Conservation (phyloP, 2,113 vertebrate genomes). For the Ceuthmochares aereus region DNA sequence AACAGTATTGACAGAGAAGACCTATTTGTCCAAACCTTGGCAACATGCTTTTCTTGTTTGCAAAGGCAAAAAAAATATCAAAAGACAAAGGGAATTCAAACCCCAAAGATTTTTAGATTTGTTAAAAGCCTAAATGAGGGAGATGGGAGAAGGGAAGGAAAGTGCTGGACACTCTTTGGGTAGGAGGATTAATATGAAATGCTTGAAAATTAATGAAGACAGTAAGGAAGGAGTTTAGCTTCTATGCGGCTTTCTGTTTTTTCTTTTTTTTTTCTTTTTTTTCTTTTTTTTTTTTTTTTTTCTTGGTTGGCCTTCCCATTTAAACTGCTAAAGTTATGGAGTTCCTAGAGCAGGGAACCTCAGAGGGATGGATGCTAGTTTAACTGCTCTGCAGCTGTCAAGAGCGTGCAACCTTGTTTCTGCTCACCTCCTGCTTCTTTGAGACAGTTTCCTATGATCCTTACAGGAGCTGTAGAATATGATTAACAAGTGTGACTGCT, state of each 20-base stretch:
- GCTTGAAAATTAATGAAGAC: not conserved
- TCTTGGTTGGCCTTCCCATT: not conserved
- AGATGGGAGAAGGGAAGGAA: not conserved
- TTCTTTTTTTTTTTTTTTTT: not conserved
- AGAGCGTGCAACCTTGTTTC: accelerated
- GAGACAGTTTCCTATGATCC: not conserved
- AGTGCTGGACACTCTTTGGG: not conserved
- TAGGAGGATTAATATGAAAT: not conserved
- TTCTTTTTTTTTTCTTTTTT: not conserved
- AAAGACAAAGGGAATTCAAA: not conserved
- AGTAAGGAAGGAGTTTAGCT: not conserved
- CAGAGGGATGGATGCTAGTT: not conserved
- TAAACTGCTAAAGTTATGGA: not conserved
- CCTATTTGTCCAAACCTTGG: not conserved
- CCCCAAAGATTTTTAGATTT: not conserved
- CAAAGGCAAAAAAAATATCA: not conserved
- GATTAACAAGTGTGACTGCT: not conserved
- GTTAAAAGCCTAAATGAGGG: not conserved
- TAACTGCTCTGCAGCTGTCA: not conserved
- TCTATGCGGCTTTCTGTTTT: not conserved
- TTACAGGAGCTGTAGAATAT: not conserved
- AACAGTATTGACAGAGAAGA: not conserved
- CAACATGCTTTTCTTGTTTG: not conserved
- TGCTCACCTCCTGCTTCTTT: not conserved
- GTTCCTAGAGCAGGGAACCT: not conserved